Evolutionary conservation across 2,888 invertebrate species (phyloP), one percentile per base, ranked within the genome.

Genomic region (Caenorhabditis angaria): DNA sequence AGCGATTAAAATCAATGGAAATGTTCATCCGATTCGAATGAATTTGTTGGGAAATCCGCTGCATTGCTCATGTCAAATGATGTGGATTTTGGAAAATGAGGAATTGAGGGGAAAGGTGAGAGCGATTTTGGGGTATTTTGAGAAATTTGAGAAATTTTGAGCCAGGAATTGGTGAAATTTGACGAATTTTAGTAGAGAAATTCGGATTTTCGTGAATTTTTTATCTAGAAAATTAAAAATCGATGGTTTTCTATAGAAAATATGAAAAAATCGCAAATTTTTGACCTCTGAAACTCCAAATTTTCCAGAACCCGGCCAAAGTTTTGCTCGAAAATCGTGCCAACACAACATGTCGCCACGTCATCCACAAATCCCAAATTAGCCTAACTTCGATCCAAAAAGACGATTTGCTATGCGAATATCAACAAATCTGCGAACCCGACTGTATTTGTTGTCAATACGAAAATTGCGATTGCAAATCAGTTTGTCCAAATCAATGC

Each of bases 391-490:
- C 47, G 0, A 22, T 84, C 29, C 53, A 65, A 6, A 68, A 63
- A 24, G 62, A 74, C 3, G 82, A 85, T 51, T 70, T 83, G 20
- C 74, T 86, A 6, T 84, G 85, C 61, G 58, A 65, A 22, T 84
- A 85, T 63, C 60, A 73, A 8, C 68, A 79, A 41, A 93, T 94
- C 87, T 94, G 94, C 88, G 93, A 93, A 88, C 93, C 93, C 5
- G 89, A 93, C 76, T 94, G 94, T 88, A 93, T 93, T 87, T 94
- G 94, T 87, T 94, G 94, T 88, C 94, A 94, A 88, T 94, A 93
- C 88, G 94, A 94, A 86, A 93, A 93, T 41, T 94, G 94, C 88
- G 94, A 94, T 89, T 94, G 94, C 89, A 93, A 94, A 90, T 94
- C 94, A 92, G 93, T 93, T 60, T 94, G 94, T 86, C 94, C 94